Evolutionary conservation across 2,113 vertebrate species (phyloP).

Genomic region (Rana temporaria): DNA sequence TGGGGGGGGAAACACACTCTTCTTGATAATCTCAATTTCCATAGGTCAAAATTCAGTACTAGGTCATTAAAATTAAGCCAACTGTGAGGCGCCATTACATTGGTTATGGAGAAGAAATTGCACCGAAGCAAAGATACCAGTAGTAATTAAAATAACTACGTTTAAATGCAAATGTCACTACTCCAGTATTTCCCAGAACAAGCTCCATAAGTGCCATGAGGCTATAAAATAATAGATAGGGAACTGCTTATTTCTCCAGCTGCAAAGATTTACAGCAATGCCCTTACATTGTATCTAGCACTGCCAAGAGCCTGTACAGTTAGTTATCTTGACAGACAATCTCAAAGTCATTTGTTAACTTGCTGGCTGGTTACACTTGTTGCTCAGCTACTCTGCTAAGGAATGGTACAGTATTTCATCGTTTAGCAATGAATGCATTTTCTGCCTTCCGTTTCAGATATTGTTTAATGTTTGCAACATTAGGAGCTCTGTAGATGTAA

Average conservation of each 20-base stretch:
- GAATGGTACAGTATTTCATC: constrained; percentile 22
- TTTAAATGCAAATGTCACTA: too few relatives aligned
- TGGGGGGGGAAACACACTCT: too few relatives aligned
- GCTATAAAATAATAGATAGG: neutral
- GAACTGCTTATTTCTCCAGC: constrained; percentile 5
- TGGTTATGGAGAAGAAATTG: too few relatives aligned
- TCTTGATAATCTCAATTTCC: too few relatives aligned
- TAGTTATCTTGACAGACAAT: constrained; percentile 40
- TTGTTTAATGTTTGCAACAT: too few relatives aligned
- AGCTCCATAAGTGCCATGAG: neutral
- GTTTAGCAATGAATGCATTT: neutral
- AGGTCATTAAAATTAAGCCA: too few relatives aligned
- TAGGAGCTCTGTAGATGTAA: too few relatives aligned
- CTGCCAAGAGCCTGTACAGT: constrained; percentile 15
- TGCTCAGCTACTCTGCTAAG: constrained; percentile 38
- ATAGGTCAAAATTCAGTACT: too few relatives aligned
- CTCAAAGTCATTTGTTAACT: constrained; percentile 30
- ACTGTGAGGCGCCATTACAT: too few relatives aligned
- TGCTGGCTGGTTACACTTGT: constrained; percentile 12
- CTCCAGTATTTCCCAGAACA: neutral
- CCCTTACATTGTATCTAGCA: neutral
- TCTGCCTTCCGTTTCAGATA: too few relatives aligned
- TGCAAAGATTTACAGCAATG: constrained; percentile 20
- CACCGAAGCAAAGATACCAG: too few relatives aligned
- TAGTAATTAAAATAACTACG: too few relatives aligned